Evolutionary conservation across 2,113 vertebrate genomes (phyloP).

Genomic region (Pterocles burchelli): DNA sequence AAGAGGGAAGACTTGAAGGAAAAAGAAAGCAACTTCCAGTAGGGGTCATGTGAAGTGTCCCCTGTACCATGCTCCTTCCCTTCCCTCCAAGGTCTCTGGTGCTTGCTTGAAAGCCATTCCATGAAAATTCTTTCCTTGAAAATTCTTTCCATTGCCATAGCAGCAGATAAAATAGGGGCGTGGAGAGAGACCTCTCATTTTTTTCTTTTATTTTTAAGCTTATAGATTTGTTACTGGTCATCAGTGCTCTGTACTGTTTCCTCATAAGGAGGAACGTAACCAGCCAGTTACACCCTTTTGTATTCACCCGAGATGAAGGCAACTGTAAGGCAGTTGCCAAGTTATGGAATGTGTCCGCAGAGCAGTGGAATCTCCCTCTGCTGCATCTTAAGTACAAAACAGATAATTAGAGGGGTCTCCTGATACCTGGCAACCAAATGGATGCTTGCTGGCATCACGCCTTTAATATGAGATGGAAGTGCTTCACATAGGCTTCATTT

Average conservation of each 20-base stretch:
- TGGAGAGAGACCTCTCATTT: neutral
- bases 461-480: conserved; percentile 64
- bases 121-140: neutral
- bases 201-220: neutral
- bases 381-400: conserved; percentile 51
- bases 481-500: conserved; percentile 55
- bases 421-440: conserved; percentile 65
- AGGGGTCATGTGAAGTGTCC: neutral
- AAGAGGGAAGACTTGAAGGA: neutral
- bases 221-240: neutral
- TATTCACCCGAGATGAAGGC: neutral
- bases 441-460: conserved; percentile 63
- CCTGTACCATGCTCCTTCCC: neutral
- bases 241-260: neutral
- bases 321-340: conserved; percentile 45
- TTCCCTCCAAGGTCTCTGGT: rapidly evolving
- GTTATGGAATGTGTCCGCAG: conserved; percentile 43
- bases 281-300: neutral
- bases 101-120: neutral
- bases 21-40: neutral
- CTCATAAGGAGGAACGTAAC: neutral
- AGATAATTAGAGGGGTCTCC: conserved; percentile 67
- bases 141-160: neutral
- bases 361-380: conserved; percentile 53
- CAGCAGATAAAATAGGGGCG: neutral